Evolutionary conservation across 2,113 vertebrate genomes (phyloP), one percentile per base, ranked within the genome.

Genomic region (Clarias batrachus): DNA sequence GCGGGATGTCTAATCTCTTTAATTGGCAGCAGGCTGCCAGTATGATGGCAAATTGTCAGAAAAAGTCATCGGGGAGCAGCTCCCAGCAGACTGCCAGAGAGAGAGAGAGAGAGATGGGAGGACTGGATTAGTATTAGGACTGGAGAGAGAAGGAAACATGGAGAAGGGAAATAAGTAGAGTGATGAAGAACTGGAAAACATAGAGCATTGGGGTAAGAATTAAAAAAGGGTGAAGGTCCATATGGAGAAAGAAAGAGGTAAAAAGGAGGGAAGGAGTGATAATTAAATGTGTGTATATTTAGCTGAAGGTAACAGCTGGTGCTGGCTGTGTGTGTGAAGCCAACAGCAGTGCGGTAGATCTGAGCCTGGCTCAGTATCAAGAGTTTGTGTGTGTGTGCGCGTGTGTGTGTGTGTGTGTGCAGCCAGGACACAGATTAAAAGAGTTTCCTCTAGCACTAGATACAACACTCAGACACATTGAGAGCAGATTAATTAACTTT

Each of bases 241-340:
- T 57, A 30, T 70, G n/a, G 65, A 56, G 21, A 27, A 79, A 19
- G 56, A 76, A n/a, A 11, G 74, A 52, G 23, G 3, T n/a, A 30
- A 48, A 54, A 57, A 65, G 62, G 70, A 76, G 81, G 30, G 48
- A 86, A 54, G 68, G 82, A 89, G 89, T 85, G 90, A 91, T 90
- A 90, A 91, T 91, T 90, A 90, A 91, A 87, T 41, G 79, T 79
- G 88, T 86, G 80, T 91, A 90, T 87, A 91, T 90, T 88, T 90
- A 91, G 90, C 52, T 41, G 60, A 63, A 62, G 82, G 57, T 68
- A 88, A 90, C 89, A 91, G 89, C 89, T 91, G 90, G 82, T 87
- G 82, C 27, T 59, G 65, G 66, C 52, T 23, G 10, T 84, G 70
- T 37, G 86, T 70, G 56, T 77, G 77, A 83, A 78, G 56, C 37